Base-by-base conservation (phyloP, 2,888 invertebrate genomes). In the Apamea crenata region DNA sequence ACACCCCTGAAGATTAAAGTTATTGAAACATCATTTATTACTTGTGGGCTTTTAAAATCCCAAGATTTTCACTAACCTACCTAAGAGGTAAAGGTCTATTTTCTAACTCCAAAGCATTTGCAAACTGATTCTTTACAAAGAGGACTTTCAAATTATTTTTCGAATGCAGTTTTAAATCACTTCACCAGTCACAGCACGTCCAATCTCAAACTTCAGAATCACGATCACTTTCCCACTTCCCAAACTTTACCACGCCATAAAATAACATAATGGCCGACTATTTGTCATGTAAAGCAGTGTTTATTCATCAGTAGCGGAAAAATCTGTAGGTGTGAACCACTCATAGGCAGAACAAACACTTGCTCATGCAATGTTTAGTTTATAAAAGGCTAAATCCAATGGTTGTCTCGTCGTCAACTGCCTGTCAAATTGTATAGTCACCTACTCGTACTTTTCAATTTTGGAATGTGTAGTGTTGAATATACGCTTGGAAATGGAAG, bases 291-390 rank as follows among this genome's bases (percentile, higher is more conserved):
- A 88, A 91, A 91, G 86, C 76, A 74, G 65, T 90, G 82, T 92
- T 91, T 91, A 87, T 90, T 87, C 86, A 87, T 82, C 83, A 86
- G 86, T 88, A 88, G 87, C 85, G 87, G 87, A 86, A 91, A 91
- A 89, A 87, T 87, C 86, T 82, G 87, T 90, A 91, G 92, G 92
- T 91, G 92, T 89, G 91, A 91, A 89, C 85, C 89, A 89, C 92
- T 92, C 81, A 79, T 86, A 74, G 75, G 71, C 78, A 88, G 80
- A 87, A 82, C 90, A 92, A 93, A 92, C 90, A 92, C 90, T 90
- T 83, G 83, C 87, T 78, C 86, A 87, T 89, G 89, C 90, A 87
- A 90, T 90, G 92, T 92, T 92, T 90, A 84, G 86, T 91, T 93
- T 91, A 90, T 90, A 92, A 92, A 90, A 89, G 85, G 81, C 83